phyloP scores from a whole-genome alignment of 1,140 invertebrate species.

The Scylla paramamosain region DNA sequence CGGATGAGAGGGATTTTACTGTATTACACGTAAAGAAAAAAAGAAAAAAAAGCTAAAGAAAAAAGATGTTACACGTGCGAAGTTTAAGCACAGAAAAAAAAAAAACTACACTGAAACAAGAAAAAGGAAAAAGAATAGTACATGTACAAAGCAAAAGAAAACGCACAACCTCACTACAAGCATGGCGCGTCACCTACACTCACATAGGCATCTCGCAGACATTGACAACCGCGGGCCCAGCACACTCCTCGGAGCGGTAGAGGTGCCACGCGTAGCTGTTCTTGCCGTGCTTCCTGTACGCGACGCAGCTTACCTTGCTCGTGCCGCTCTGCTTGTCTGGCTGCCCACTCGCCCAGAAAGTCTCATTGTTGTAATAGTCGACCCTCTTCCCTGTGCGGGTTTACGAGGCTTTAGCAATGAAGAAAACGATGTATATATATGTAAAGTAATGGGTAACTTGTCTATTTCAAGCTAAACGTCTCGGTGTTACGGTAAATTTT shows the following conservation, averaged over 20 bases:
- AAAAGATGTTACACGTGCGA: too few species aligned
- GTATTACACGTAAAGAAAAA: too few species aligned
- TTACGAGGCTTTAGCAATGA: too few species aligned
- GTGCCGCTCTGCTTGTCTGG: conserved; percentile 39
- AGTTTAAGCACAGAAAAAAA: too few species aligned
- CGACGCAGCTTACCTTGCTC: conserved; percentile 23
- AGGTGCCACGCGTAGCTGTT: conserved; percentile 62
- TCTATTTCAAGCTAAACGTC: too few species aligned
- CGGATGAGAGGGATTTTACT: too few species aligned
- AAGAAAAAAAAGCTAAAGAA: too few species aligned
- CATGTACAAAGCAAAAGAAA: too few species aligned
- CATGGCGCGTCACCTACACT: conserved; percentile 24
- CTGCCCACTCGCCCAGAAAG: conserved; percentile 60
- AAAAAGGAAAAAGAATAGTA: neutral
- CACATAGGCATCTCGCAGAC: conserved; percentile 62
- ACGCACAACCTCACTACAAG: neutral
- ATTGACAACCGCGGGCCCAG: neutral
- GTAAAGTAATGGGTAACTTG: too few species aligned
- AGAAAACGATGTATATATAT: too few species aligned
- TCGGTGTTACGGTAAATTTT: too few species aligned
- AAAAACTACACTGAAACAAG: neutral
- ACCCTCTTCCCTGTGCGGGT: conserved; percentile 31
- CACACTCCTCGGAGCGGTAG: neutral
- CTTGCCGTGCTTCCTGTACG: conserved; percentile 18
- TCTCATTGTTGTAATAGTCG: conserved; percentile 47